These are phyloP conservation scores for Cephus rjabovi DNA, from an alignment of 2,888 invertebrate species.

Conservation along the genomic window DNA sequence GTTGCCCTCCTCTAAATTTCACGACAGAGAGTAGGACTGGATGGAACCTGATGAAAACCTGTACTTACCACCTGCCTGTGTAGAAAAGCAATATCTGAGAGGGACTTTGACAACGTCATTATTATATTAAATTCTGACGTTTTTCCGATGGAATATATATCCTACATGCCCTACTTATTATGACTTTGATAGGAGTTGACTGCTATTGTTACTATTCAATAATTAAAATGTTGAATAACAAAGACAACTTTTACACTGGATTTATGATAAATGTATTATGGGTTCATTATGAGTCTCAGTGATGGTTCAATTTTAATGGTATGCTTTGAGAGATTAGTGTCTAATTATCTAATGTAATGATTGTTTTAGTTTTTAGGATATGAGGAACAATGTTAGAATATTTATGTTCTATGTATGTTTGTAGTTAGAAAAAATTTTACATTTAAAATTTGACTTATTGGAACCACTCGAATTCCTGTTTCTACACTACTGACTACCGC, in stretches of 20 bases:
- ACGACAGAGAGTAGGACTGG: too few relatives aligned
- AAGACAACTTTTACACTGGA: background rate
- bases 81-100: too few relatives aligned
- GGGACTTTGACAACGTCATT: too few relatives aligned
- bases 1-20: too few relatives aligned
- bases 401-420: background rate
- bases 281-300: background rate
- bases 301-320: background rate
- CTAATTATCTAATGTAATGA: background rate
- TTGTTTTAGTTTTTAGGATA: background rate
- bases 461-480: background rate
- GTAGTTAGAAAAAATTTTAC: background rate
- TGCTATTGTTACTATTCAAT: background rate
- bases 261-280: background rate
- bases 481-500: background rate
- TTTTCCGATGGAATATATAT: background rate
- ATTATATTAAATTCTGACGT: background rate
- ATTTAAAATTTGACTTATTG: background rate
- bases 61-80: too few relatives aligned
- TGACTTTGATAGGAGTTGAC: background rate
- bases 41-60: too few relatives aligned
- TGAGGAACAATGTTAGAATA: background rate
- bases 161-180: background rate
- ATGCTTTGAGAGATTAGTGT: background rate
- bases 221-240: background rate